Evolutionary conservation across 2,888 invertebrate species (phyloP).

Genomic region (Tetramorium bicarinatum): DNA sequence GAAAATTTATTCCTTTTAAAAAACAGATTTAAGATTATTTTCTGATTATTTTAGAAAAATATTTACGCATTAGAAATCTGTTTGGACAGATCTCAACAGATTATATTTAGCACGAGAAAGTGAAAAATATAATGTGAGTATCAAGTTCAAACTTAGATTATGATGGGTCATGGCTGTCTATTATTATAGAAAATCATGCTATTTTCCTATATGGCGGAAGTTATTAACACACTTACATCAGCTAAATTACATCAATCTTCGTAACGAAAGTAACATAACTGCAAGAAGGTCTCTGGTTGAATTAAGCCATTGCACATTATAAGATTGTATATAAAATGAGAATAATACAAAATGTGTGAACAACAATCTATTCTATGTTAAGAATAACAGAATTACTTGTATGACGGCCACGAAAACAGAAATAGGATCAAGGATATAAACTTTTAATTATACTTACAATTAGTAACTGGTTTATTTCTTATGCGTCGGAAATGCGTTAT

Average conservation of each 20-base stretch:
- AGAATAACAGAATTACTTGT: neutral
- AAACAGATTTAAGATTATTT: neutral
- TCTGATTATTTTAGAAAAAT: neutral
- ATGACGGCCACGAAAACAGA: neutral
- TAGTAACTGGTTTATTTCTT: constrained; percentile 2
- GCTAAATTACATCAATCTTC: constrained; percentile 41
- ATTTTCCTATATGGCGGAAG: constrained; percentile 24
- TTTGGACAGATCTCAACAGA: neutral
- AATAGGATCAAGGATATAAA: constrained; percentile 10
- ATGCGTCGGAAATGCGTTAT: neutral
- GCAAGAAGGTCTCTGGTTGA: neutral
- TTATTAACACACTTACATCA: constrained; percentile 50
- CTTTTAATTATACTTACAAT: neutral
- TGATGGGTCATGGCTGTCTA: constrained; percentile 2
- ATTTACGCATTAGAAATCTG: neutral
- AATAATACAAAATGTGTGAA: constrained; percentile 1
- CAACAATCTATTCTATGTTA: constrained; percentile 5
- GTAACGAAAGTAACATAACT: constrained; percentile 8
- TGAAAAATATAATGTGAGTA: neutral
- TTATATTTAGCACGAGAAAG: neutral
- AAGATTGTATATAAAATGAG: constrained; percentile 8
- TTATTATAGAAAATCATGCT: constrained; percentile 34
- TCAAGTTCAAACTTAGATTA: constrained; percentile 42
- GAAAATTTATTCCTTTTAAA: neutral
- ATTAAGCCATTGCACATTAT: constrained; percentile 12